phyloP scores from a whole-genome alignment of 2,888 invertebrate genomes.

The Lasioglossum zephyrum region DNA sequence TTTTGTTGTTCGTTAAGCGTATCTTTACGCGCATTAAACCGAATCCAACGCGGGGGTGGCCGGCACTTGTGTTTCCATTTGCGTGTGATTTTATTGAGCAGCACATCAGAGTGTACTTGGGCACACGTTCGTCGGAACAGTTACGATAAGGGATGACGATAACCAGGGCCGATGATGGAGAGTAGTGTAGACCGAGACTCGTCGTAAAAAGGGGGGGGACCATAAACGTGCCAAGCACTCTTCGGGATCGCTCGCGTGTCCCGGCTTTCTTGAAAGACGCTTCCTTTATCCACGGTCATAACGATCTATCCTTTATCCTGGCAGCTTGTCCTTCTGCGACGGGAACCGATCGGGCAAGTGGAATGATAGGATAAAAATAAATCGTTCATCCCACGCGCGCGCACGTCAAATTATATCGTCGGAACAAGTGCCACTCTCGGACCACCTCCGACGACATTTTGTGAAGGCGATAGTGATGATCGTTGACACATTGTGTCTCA shows the following conservation, averaged over 20 bases:
- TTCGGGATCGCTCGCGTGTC: constrained; percentile 64
- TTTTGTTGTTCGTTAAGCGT: neutral
- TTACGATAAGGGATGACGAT: constrained; percentile 56
- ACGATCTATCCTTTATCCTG: constrained; percentile 68
- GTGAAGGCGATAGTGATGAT: neutral
- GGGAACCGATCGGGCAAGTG: constrained; percentile 57
- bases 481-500: neutral
- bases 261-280: constrained; percentile 49
- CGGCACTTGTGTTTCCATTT: constrained; percentile 31
- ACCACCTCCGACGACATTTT: neutral
- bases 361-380: constrained; percentile 63
- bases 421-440: neutral
- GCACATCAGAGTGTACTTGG: neutral
- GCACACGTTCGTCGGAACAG: constrained; percentile 32
- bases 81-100: constrained; percentile 30
- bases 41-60: neutral
- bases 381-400: constrained; percentile 36
- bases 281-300: constrained; percentile 60
- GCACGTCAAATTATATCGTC: constrained; percentile 40
- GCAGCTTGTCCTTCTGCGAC: constrained; percentile 55
- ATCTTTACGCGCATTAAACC: neutral
- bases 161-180: constrained; percentile 67
- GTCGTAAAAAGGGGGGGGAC: constrained; percentile 60
- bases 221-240: constrained; percentile 66
- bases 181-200: constrained; percentile 56